A percentile compares a stretch with the other conserved stretches of the same genome.
phyloP scores from a whole-genome alignment of 1,140 invertebrate species.

The Caenorhabditis inopinata region DNA sequence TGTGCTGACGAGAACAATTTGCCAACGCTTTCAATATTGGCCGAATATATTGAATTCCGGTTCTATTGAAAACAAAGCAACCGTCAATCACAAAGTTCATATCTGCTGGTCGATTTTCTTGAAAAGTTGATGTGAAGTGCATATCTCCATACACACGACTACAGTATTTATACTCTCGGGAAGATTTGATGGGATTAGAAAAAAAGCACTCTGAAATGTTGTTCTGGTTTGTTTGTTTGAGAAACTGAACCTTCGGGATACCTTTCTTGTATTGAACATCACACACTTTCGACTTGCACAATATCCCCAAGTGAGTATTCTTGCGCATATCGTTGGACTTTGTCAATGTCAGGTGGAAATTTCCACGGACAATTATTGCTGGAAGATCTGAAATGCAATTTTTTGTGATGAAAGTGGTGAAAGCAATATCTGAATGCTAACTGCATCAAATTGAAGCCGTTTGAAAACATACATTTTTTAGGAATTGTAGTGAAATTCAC shows the following conservation, averaged over 20 bases:
- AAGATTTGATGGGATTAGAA: background rate
- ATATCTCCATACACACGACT: slow-evolving; percentile 5
- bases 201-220: background rate
- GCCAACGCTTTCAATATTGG: background rate
- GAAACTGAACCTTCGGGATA: too few relatives aligned
- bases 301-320: background rate
- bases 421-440: too few relatives aligned
- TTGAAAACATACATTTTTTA: background rate
- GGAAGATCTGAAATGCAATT: background rate
- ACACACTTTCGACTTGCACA: background rate
- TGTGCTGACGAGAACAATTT: background rate
- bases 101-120: background rate
- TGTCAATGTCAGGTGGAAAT: background rate
- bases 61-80: background rate
- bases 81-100: background rate
- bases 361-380: background rate
- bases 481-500: background rate
- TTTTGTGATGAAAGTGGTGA: too few relatives aligned
- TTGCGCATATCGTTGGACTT: background rate
- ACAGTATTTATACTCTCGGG: background rate
- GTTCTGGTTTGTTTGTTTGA: too few relatives aligned
- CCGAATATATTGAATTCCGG: background rate
- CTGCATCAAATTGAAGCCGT: background rate
- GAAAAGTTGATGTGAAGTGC: background rate
- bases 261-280: background rate